Evolutionary conservation across 2,888 invertebrate genomes (phyloP).

Genomic region (Cremastobaeus sp.): DNA sequence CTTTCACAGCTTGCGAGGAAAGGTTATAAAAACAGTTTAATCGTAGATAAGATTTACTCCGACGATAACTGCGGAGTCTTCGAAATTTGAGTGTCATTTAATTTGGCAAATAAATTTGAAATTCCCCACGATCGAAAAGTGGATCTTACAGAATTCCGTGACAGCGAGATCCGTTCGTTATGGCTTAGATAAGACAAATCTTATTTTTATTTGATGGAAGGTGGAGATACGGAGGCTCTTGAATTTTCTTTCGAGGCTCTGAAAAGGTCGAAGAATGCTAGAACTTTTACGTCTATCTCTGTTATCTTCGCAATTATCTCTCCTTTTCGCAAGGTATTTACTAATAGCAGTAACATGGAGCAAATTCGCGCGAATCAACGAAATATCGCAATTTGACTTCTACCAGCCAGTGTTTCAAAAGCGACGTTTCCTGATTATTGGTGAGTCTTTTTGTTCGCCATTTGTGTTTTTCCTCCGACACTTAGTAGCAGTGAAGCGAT

Average conservation of each 20-base stretch:
- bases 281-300: constrained; percentile 18
- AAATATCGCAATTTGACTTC: no score
- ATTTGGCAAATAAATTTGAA: constrained; percentile 3
- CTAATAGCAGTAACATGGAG: no score
- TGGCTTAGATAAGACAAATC: constrained; percentile 11
- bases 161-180: not conserved
- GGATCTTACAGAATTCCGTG: not conserved
- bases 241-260: constrained; percentile 9
- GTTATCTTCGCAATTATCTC: constrained; percentile 18
- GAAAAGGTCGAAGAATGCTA: constrained; percentile 11
- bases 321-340: constrained; percentile 9
- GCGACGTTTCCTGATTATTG: no score
- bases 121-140: not conserved
- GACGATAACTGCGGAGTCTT: no score
- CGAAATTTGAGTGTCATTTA: not conserved
- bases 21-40: no score
- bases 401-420: no score
- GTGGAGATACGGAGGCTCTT: constrained; percentile 12
- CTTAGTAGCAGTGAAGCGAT: no score
- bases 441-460: no score
- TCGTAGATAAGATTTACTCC: no score
- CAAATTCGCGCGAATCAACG: no score
- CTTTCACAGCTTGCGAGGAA: no score
- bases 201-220: constrained; percentile 20
- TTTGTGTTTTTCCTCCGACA: no score